Conservation (phyloP, 53 echinoderm and acorn worm genomes). For the Temnopleurus reevesii region DNA sequence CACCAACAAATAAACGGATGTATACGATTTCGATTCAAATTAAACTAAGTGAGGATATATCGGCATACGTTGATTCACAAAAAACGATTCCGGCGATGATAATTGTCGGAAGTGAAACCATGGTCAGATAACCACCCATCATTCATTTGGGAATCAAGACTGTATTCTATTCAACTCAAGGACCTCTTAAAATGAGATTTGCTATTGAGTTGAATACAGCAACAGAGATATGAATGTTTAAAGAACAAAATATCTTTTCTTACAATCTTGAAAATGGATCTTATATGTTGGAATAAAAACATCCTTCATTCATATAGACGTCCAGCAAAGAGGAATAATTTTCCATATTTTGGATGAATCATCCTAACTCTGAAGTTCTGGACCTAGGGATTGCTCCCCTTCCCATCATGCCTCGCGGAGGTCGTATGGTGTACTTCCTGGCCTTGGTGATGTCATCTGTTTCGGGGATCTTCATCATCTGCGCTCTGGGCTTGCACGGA, state of each 20-base stretch:
- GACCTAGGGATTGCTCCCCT: not conserved
- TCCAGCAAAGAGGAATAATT: not conserved
- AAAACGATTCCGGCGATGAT: no score
- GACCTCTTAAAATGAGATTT: not conserved
- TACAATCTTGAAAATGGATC: no score
- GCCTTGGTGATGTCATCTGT: not conserved
- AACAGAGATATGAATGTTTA: not conserved
- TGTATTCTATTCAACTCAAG: not conserved
- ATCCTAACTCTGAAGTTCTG: not conserved
- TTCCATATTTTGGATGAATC: not conserved
- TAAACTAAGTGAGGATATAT: no score
- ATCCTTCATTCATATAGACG: not conserved
- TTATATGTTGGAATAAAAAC: not conserved
- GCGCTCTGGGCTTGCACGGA: not conserved
- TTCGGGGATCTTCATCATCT: not conserved
- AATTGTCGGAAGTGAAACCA: no score
- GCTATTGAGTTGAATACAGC: not conserved
- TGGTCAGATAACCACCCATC: no score
- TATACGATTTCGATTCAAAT: no score
- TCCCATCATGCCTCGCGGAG: not conserved
- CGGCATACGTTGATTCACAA: no score
- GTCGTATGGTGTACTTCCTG: conserved; percentile 1
- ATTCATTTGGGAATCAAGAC: no score
- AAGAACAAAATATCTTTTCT: not conserved
- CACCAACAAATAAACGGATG: no score